Conservation (phyloP, 2,888 invertebrate genomes). For the Glyphotaelius pellucidus region DNA sequence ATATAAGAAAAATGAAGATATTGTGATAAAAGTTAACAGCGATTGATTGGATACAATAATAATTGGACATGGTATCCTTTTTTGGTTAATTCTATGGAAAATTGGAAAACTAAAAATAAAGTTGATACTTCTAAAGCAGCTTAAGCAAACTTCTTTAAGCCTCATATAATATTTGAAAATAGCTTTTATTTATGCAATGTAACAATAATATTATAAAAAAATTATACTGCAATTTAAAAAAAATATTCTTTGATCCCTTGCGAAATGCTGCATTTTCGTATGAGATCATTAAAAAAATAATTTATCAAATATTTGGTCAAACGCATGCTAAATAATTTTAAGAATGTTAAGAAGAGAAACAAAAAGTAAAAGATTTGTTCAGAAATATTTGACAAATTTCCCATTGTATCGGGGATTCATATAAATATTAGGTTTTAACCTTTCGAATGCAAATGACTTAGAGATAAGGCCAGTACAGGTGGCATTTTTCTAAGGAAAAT, state of each 20-base stretch:
- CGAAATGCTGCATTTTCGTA: neutral
- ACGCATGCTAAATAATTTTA: neutral
- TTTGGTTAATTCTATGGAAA: neutral
- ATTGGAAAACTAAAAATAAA: neutral
- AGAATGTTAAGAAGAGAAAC: neutral
- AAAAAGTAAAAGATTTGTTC: neutral
- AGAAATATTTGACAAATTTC: neutral
- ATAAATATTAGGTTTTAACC: neutral
- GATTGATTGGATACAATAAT: neutral
- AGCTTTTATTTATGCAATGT: neutral
- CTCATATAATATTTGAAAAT: neutral
- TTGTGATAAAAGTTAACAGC: neutral
- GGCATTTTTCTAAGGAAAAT: too few relatives aligned
- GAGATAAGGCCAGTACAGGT: too few relatives aligned
- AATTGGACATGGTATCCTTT: neutral
- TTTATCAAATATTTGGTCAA: neutral
- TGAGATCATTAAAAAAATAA: neutral
- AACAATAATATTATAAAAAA: neutral
- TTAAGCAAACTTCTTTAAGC: too few relatives aligned
- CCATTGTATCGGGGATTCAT: neutral
- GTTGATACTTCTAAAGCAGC: neutral
- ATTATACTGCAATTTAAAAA: neutral
- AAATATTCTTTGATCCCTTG: neutral
- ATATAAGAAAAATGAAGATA: neutral
- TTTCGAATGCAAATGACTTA: too few relatives aligned